Evolutionary conservation across 2,797 vertebrate species (phyloP).

Genomic region (Neostethus bicornis): DNA sequence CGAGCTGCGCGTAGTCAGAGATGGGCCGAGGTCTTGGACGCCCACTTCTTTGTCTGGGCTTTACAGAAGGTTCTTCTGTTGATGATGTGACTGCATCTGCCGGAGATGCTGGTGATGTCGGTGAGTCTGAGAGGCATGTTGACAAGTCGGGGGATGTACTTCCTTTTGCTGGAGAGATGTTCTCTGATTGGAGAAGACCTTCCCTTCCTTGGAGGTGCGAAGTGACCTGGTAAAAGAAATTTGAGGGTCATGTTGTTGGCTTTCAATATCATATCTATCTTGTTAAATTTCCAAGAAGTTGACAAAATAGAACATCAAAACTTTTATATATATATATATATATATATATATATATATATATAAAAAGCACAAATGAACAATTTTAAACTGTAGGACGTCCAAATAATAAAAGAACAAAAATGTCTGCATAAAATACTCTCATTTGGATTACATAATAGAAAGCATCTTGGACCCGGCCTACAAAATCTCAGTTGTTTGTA

Average conservation of each 20-base stretch:
- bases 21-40: constrained; percentile 87
- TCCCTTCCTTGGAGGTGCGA: constrained; percentile 40
- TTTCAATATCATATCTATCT: background rate
- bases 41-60: constrained; percentile 78
- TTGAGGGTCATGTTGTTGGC: background rate
- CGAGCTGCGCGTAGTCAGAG: constrained; percentile 91
- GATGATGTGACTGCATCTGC: constrained; percentile 32
- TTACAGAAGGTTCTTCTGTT: constrained; percentile 69
- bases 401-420: constrained; percentile 40
- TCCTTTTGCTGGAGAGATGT: constrained; percentile 73
- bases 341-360: constrained; percentile 1
- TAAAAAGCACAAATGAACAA: constrained; percentile 25
- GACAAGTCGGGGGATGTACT: constrained; percentile 69
- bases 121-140: constrained; percentile 37
- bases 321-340: no score
- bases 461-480: constrained; percentile 10
- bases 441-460: background rate
- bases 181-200: constrained; percentile 50
- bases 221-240: constrained; percentile 51
- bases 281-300: background rate
- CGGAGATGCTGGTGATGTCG: constrained; percentile 39
- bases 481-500: constrained; percentile 40
- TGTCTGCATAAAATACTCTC: constrained; percentile 46
- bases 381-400: constrained; percentile 42
- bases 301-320: background rate